These are phyloP conservation scores for Caenorhabditis japonica DNA, from an alignment of 2,888 invertebrate genomes.

Conservation along the genomic window DNA sequence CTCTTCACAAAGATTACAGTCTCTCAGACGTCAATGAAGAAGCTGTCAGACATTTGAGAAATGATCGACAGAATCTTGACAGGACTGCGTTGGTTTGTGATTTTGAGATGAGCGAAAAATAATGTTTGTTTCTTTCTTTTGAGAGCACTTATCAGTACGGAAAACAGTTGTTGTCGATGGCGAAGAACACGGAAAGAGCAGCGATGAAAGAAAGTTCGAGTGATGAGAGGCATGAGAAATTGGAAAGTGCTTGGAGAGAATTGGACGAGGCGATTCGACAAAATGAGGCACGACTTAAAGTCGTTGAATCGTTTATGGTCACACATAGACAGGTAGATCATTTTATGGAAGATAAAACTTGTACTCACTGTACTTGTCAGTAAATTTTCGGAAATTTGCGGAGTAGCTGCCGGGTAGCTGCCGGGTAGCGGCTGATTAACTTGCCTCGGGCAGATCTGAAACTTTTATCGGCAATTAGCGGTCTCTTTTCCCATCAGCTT, in stretches of 20 bases:
- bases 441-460: too few relatives aligned
- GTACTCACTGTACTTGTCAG: too few relatives aligned
- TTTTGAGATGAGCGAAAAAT: background rate
- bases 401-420: too few relatives aligned
- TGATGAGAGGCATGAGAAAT: conserved; percentile 49
- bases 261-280: conserved; percentile 58
- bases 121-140: too few relatives aligned
- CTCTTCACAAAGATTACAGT: conserved; percentile 80
- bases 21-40: conserved; percentile 75
- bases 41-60: conserved; percentile 85
- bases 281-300: conserved; percentile 60
- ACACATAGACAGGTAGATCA: conserved; percentile 54
- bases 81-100: conserved; percentile 84
- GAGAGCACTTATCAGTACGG: conserved; percentile 88
- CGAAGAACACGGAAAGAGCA: conserved; percentile 79
- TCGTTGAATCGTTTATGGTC: conserved; percentile 61
- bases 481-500: too few relatives aligned
- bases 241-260: conserved; percentile 60
- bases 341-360: too few relatives aligned
- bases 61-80: conserved; percentile 85
- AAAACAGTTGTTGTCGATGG: conserved; percentile 85
- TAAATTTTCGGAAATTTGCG: too few relatives aligned
- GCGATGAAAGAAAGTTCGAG: conserved; percentile 26
- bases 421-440: too few relatives aligned
- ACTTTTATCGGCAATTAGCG: too few relatives aligned